Evolutionary conservation across 2,888 invertebrate genomes (phyloP), one percentile per base, ranked within the genome.

Genomic region (Cosmia pyralina): DNA sequence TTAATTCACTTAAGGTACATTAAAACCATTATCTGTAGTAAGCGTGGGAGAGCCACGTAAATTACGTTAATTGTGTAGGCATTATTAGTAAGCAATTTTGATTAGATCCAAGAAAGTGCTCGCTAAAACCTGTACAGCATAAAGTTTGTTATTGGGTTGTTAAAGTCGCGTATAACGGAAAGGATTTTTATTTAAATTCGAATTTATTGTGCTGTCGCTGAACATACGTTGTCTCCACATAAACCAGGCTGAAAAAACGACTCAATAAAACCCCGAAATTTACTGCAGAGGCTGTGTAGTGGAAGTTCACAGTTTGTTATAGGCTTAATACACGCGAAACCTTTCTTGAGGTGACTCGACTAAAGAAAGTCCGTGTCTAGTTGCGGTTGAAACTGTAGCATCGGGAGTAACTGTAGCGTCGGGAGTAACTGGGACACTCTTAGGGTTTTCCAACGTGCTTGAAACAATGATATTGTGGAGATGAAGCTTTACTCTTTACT

Each of bases 271-370:
- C 84, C 74, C 72, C 69, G 79, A 87, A 90, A 89, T 91, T 91
- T 91, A 92, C 88, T 89, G 82, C 88, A 85, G 86, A 88, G 83
- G 83, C 84, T 87, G 87, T 86, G 78, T 87, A 84, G 90, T 86
- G 78, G 85, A 88, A 88, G 88, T 90, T 89, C 88, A 84, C 88
- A 89, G 90, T 90, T 89, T 86, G 89, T 92, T 92, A 93, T 92
- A 92, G 92, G 87, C 90, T 77, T 87, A 85, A 86, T 88, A 90
- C 93, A 93, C 93, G 93, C 93, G 88, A 93, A 90, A 90, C 88
- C 89, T 90, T 90, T 90, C 90, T 87, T 88, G 84, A 88, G 88
- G 90, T 89, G 88, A 90, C 87, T 91, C 83, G 83, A 77, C 86
- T 88, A 88, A 88, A 88, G 85, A 79, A 85, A 88, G 85, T 89